Conservation (phyloP, 2,113 vertebrate species). For the Acanthisitta chloris region DNA sequence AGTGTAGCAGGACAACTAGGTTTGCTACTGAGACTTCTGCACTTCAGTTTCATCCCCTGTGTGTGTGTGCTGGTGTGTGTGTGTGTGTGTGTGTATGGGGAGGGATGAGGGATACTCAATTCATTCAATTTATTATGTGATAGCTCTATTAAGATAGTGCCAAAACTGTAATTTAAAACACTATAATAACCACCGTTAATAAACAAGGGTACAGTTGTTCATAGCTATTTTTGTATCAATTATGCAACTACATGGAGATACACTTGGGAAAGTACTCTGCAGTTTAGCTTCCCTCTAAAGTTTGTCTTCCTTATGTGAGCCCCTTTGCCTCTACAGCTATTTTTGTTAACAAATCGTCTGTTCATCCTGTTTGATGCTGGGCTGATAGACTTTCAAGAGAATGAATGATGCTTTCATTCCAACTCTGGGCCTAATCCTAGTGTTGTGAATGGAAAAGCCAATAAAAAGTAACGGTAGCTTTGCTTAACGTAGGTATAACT, state of each 20-base stretch:
- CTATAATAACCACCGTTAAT: neutral
- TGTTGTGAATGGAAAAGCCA: neutral
- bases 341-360: neutral
- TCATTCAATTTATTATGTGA: neutral
- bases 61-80: neutral
- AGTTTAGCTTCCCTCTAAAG: neutral
- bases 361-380: neutral
- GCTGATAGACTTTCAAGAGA: neutral
- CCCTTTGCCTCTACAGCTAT: neutral
- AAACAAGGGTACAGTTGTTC: neutral
- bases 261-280: neutral
- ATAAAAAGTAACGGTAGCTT: neutral
- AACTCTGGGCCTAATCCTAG: neutral
- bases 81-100: neutral
- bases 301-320: neutral
- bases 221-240: neutral
- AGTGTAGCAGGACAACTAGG: neutral
- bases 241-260: neutral
- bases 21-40: conserved; percentile 24
- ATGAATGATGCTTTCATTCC: neutral
- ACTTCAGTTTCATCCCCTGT: neutral
- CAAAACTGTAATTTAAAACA: neutral
- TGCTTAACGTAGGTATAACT: neutral
- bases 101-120: neutral
- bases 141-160: neutral